phyloP scores from a whole-genome alignment of 2,888 invertebrate genomes.

The Reticulitermes lucifugus region DNA sequence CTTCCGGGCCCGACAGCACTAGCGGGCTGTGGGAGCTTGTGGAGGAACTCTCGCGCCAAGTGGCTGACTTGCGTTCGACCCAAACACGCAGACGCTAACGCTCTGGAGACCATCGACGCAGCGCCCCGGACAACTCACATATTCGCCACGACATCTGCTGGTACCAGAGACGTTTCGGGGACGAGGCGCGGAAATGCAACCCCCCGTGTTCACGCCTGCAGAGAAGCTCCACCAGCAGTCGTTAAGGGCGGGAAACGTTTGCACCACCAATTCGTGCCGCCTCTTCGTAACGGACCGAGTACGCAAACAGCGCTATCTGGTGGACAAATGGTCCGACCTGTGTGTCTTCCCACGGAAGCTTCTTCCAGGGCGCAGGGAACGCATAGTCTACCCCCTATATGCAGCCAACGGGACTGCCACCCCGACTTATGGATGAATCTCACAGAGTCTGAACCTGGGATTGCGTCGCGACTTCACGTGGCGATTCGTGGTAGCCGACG shows the following conservation, averaged over 20 bases:
- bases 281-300: not conserved
- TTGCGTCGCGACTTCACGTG: conserved; percentile 43
- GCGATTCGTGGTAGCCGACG: too few relatives aligned
- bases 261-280: not conserved
- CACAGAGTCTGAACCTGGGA: conserved; percentile 56
- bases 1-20: not conserved
- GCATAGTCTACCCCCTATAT: conserved; percentile 55
- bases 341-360: conserved; percentile 53
- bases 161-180: not conserved
- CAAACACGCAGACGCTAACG: not conserved
- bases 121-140: not conserved
- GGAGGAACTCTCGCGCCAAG: not conserved
- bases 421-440: conserved; percentile 57
- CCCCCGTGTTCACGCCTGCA: not conserved
- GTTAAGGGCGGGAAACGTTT: not conserved
- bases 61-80: not conserved
- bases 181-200: not conserved
- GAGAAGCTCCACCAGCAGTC: not conserved
- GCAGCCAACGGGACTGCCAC: conserved; percentile 59
- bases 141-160: too few relatives aligned
- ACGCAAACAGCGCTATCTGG: conserved; percentile 43
- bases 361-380: conserved; percentile 51
- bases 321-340: conserved; percentile 55
- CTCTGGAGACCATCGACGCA: not conserved
- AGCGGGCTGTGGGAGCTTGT: not conserved